Percentiles rank a stretch among this genome's conserved stretches.
Evolutionary conservation across 2,797 vertebrate species (phyloP).

Genomic region (Coracias cyanogaster): DNA sequence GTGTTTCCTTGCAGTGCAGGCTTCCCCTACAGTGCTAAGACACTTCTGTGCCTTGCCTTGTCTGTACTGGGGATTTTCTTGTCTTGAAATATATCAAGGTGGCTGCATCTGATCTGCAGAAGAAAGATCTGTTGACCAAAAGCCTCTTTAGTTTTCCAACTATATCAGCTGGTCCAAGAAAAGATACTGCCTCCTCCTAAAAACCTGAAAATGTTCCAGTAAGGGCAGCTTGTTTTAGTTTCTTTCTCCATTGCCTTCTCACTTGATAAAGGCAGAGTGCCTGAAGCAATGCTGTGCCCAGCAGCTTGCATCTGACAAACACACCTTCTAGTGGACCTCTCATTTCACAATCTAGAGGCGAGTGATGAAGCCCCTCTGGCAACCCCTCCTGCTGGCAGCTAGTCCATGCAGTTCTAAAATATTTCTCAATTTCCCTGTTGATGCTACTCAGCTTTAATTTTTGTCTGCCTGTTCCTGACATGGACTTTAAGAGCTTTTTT

Average conservation of each 20-base stretch:
- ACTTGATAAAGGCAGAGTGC: not conserved
- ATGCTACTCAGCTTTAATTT: not conserved
- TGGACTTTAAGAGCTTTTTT: not conserved
- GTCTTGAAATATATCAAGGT: not conserved
- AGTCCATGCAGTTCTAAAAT: not conserved
- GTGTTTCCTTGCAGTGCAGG: not conserved
- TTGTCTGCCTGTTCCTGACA: not conserved
- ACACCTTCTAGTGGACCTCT: not conserved
- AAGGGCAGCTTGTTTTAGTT: not conserved
- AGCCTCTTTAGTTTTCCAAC: not conserved
- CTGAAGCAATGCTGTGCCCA: not conserved
- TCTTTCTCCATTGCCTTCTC: not conserved
- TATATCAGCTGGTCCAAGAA: not conserved
- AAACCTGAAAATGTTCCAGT: not conserved
- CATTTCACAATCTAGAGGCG: not conserved
- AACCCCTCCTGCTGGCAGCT: not conserved
- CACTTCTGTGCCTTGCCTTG: not conserved
- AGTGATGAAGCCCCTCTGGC: not conserved
- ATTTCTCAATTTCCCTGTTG: not conserved
- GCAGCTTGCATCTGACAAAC: not conserved
- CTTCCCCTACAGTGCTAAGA: not conserved
- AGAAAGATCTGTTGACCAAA: not conserved
- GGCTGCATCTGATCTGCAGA: not conserved
- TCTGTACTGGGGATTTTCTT: not conserved
- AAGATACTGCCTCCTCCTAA: not conserved